Evolutionary conservation across 1,140 invertebrate genomes (phyloP), one percentile per base, ranked within the genome.

Genomic region (Bombus fervidus): DNA sequence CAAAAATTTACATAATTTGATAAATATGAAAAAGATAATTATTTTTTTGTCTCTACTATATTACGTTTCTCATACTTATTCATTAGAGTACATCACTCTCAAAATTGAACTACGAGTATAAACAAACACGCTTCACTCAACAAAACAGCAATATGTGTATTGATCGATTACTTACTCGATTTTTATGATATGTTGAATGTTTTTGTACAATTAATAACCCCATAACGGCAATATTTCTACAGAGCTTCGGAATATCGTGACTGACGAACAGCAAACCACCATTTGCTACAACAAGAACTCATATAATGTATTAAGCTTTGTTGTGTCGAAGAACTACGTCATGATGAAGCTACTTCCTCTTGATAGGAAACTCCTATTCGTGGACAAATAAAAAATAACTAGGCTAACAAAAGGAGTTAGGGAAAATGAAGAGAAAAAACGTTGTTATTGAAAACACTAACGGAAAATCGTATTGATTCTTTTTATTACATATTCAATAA

Each of bases 131-230:
- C 10, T 47, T 53, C 9, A 6, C 22, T 80, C 41, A 22, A 37
- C 28, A 25, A 68, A 83, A 57, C 1, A 34, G 34, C 12, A 39
- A 37, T 53, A n/a, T n/a, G 1, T 68, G 2, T 28, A 79, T 18
- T 18, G n/a, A 43, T 79, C 0, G 34, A 64, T 22, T 85, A 85
- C 83, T 85, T 62, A 85, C 83, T 73, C 41, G 53, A 39, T 64
- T 72, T 69, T 53, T 72, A 39, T n/a, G 57, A 71, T 64, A 62
- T 22, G 18, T 9, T 37, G 68, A 18, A 64, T 85, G 31, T 1
- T 34, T 47, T 37, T 28, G 76, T 1, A 43, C 34, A 39, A 39
- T 80, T 80, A 85, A 39, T 64, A 72, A 6, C 68, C 68, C 83
- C 83, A 85, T 85, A 64, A 73, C 34, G 71, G 34, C 57, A 34